Conservation (phyloP, 1,140 invertebrate genomes). For the Zaprionus capensis region DNA sequence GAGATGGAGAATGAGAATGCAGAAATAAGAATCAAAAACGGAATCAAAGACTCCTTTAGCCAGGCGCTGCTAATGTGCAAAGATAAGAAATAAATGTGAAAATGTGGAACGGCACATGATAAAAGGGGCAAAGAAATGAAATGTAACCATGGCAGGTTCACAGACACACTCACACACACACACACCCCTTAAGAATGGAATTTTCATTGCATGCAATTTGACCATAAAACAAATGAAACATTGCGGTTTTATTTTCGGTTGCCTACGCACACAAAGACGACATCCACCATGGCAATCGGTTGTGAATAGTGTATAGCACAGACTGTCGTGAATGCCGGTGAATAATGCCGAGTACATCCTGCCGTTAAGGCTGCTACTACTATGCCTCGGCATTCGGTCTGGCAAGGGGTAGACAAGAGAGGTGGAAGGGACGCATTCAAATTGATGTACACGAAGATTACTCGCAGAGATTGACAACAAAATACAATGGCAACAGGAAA, state of each 20-base stretch:
- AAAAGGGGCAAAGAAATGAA: conserved; percentile 35
- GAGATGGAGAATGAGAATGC: conserved; percentile 14
- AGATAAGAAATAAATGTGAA: conserved; percentile 64
- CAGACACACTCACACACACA: conserved; percentile 1
- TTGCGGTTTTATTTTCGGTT: conserved; percentile 55
- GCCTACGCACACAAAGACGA: conserved; percentile 45
- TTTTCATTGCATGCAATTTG: conserved; percentile 74
- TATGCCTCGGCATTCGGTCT: neutral
- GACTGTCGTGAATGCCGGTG: conserved; percentile 19
- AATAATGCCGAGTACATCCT: conserved; percentile 37
- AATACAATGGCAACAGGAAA: conserved; percentile 51
- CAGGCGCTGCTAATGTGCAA: conserved; percentile 50
- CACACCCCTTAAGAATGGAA: conserved; percentile 18
- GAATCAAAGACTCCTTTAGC: neutral
- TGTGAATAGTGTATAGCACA: conserved; percentile 22
- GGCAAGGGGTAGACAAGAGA: neutral
- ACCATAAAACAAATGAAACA: conserved; percentile 76
- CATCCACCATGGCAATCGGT: conserved; percentile 14
- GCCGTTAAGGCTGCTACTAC: neutral
- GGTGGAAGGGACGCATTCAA: neutral
- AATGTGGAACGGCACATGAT: conserved; percentile 41
- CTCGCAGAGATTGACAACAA: conserved; percentile 57
- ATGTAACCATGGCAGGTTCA: conserved; percentile 8
- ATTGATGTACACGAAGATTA: conserved; percentile 50
- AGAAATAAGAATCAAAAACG: conserved; percentile 2